Conservation (phyloP, 2,888 invertebrate species). For the Campoplex capitator region DNA sequence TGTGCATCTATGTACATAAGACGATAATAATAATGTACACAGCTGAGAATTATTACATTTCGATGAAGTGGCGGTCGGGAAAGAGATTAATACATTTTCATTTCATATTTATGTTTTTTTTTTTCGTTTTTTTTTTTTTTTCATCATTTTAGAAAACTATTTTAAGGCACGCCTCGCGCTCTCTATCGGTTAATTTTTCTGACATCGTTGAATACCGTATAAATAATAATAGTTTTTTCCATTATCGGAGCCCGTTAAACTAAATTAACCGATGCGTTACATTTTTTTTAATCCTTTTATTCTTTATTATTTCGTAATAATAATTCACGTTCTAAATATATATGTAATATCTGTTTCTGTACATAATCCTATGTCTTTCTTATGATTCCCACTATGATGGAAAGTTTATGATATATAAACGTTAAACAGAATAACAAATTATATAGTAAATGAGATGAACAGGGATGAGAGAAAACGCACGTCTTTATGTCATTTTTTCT, state of each 20-base stretch:
- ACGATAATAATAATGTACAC: constrained; percentile 70
- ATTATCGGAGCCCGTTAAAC: constrained; percentile 73
- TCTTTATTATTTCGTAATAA: constrained; percentile 71
- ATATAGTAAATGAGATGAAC: constrained; percentile 79
- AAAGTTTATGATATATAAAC: constrained; percentile 82
- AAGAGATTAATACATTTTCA: constrained; percentile 58
- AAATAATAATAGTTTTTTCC: constrained; percentile 80
- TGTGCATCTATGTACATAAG: constrained; percentile 76
- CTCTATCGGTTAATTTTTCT: constrained; percentile 74
- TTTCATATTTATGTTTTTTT: constrained; percentile 62
- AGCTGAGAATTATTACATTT: constrained; percentile 64
- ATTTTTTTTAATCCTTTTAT: constrained; percentile 55
- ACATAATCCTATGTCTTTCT: constrained; percentile 84
- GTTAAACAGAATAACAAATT: constrained; percentile 82
- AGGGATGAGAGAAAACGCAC: constrained; percentile 68
- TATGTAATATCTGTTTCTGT: constrained; percentile 78
- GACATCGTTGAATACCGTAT: constrained; percentile 77
- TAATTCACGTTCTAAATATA: constrained; percentile 77
- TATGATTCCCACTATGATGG: constrained; percentile 79
- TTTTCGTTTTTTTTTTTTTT: constrained; percentile 61
- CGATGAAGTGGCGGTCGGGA: constrained; percentile 43
- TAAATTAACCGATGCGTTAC: constrained; percentile 80
- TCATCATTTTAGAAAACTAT: constrained; percentile 73
- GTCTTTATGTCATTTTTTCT: constrained; percentile 36
- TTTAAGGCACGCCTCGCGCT: constrained; percentile 83